Percentiles rank a stretch among this genome's conserved stretches.
Conservation (phyloP, 2,888 invertebrate genomes). For the Chrysina gloriosa region DNA sequence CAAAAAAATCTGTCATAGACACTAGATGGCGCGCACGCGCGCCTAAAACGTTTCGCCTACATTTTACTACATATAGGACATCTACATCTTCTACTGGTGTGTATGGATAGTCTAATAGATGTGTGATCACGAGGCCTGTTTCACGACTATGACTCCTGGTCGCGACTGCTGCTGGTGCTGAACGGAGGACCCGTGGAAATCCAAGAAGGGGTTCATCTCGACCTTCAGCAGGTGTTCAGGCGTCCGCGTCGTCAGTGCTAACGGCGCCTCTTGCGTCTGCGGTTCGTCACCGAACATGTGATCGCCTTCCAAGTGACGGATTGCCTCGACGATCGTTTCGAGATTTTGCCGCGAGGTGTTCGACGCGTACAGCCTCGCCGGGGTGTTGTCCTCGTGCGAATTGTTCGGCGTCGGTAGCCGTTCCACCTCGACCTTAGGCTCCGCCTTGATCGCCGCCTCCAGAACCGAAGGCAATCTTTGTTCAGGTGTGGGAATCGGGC, state of each 20-base stretch:
- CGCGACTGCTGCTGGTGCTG: conserved; percentile 75
- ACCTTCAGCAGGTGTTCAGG: conserved; percentile 66
- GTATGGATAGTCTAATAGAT: conserved; percentile 60
- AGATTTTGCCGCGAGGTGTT: conserved; percentile 92
- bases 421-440: conserved; percentile 84
- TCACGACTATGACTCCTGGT: conserved; percentile 91
- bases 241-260: conserved; percentile 69
- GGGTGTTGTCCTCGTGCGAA: conserved; percentile 64
- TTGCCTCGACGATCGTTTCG: conserved; percentile 98
- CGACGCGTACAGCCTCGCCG: conserved; percentile 70
- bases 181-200: conserved; percentile 67
- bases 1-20: conserved; percentile 32
- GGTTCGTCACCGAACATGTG: conserved; percentile 83
- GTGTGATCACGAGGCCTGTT: conserved; percentile 81
- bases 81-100: conserved; percentile 37
- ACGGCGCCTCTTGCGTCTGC: conserved; percentile 66
- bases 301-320: conserved; percentile 96
- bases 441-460: conserved; percentile 88
- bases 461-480: conserved; percentile 76
- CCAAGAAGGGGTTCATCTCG: conserved; percentile 73
- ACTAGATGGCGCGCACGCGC: conserved; percentile 46
- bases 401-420: conserved; percentile 72
- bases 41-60: conserved; percentile 46
- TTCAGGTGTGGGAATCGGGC: conserved; percentile 61
- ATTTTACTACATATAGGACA: conserved; percentile 46